These are phyloP conservation scores for Thryonomys swinderianus DNA, from an alignment of 2,113 vertebrate species.

Conservation along the genomic window DNA sequence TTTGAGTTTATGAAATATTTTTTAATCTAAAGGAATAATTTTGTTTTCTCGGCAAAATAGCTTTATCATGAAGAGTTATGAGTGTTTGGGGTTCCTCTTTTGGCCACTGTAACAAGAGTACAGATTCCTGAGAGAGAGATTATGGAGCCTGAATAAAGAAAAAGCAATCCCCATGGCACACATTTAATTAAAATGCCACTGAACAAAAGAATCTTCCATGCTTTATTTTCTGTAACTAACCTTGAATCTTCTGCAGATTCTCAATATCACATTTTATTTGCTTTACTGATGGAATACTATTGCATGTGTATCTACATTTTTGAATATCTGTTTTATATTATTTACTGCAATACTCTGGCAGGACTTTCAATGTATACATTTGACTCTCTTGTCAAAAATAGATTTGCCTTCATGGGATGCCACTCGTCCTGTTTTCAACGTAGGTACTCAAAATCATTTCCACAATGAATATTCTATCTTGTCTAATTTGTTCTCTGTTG, in stretches of 20 bases:
- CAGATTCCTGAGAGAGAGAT: conserved; percentile 7
- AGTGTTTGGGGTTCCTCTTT: not conserved
- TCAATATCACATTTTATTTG: conserved; percentile 45
- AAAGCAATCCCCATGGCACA: not conserved
- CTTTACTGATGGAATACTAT: not conserved
- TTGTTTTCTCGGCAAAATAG: conserved; percentile 37
- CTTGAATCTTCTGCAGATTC: conserved; percentile 13
- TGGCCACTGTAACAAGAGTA: not conserved
- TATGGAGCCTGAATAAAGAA: not conserved
- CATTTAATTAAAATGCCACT: conserved; percentile 14
- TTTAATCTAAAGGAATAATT: conserved; percentile 65
- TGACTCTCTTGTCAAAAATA: conserved; percentile 22
- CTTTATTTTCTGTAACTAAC: conserved; percentile 47
- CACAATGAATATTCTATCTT: not conserved
- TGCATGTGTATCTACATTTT: conserved; percentile 9
- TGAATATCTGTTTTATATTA: not conserved
- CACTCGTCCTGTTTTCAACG: not conserved
- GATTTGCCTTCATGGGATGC: not conserved
- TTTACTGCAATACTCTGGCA: not conserved
- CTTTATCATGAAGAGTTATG: conserved; percentile 58
- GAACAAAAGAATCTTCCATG: conserved; percentile 26
- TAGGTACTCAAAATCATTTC: not conserved
- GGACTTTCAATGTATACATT: conserved; percentile 7
- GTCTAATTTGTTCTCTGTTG: conserved; percentile 31
- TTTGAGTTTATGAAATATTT: conserved; percentile 62